These are phyloP conservation scores for Oplegnathus fasciatus DNA, from an alignment of 2,113 vertebrate genomes.

Conservation along the genomic window DNA sequence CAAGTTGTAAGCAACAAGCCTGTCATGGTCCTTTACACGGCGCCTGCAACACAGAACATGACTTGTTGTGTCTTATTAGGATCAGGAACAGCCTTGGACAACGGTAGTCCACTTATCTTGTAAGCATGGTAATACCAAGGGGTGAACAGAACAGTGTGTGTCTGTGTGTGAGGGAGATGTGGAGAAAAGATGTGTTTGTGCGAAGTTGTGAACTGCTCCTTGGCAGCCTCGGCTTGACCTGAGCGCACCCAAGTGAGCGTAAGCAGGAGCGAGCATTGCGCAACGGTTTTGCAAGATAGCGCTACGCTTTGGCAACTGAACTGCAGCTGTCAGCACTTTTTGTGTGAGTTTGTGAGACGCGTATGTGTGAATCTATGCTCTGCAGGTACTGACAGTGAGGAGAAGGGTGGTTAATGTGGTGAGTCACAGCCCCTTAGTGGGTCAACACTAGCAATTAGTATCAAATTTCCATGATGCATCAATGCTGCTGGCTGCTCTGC, in stretches of 20 bases:
- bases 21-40: slow-evolving; percentile 3
- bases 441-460: slow-evolving; percentile 65
- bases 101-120: slow-evolving; percentile 23
- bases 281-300: slow-evolving; percentile 84
- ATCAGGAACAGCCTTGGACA: slow-evolving; percentile 28
- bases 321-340: slow-evolving; percentile 78
- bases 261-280: slow-evolving; percentile 68
- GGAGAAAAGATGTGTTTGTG: slow-evolving; percentile 48
- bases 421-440: slow-evolving; percentile 54
- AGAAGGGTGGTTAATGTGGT: slow-evolving; percentile 49
- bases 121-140: slow-evolving; percentile 16
- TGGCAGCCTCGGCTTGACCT: slow-evolving; percentile 67
- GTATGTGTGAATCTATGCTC: slow-evolving; percentile 20
- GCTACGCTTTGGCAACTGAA: slow-evolving; percentile 69
- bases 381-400: slow-evolving; percentile 64
- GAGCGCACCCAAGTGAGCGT: slow-evolving; percentile 54
- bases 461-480: slow-evolving; percentile 74
- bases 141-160: slow-evolving; percentile 9
- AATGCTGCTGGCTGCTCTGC: slow-evolving; percentile 37
- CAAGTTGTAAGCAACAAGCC: slow-evolving; percentile 25
- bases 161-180: slow-evolving; percentile 7
- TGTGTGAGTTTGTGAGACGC: slow-evolving; percentile 27
- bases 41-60: slow-evolving; percentile 13
- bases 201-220: slow-evolving; percentile 59
- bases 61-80: slow-evolving; percentile 18